Evolutionary conservation across 2,113 vertebrate species (phyloP).

Genomic region (Pteruthius melanotis): DNA sequence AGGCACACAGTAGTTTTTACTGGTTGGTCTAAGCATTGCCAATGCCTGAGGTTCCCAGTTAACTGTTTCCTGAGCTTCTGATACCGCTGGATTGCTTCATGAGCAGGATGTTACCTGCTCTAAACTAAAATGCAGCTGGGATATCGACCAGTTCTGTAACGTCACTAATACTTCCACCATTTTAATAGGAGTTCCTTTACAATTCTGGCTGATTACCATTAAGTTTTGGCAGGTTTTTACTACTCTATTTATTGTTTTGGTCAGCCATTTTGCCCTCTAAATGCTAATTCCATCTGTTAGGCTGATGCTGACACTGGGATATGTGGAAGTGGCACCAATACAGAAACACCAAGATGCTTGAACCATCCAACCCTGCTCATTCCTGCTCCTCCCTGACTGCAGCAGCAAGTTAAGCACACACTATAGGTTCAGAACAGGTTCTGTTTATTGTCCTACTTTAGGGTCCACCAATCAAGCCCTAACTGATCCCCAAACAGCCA

Average conservation of each 20-base stretch:
- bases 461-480: neutral
- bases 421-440: neutral
- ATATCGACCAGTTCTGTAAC: neutral
- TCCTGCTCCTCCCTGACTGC: neutral
- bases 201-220: neutral
- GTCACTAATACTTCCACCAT: neutral
- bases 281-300: neutral
- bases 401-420: neutral
- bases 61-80: neutral
- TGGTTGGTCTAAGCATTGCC: neutral
- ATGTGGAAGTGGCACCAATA: neutral
- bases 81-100: neutral
- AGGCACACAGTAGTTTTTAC: neutral
- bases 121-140: neutral
- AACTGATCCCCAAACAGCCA: neutral
- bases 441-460: neutral
- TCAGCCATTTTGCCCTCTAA: neutral
- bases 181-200: neutral
- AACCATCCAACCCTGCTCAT: neutral
- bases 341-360: fast-evolving
- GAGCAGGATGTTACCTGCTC: neutral
- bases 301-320: fast-evolving
- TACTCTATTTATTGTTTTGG: neutral
- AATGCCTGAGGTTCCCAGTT: neutral
- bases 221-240: neutral